Conservation (phyloP, 2,113 vertebrate species). For the Dinomys branickii region DNA sequence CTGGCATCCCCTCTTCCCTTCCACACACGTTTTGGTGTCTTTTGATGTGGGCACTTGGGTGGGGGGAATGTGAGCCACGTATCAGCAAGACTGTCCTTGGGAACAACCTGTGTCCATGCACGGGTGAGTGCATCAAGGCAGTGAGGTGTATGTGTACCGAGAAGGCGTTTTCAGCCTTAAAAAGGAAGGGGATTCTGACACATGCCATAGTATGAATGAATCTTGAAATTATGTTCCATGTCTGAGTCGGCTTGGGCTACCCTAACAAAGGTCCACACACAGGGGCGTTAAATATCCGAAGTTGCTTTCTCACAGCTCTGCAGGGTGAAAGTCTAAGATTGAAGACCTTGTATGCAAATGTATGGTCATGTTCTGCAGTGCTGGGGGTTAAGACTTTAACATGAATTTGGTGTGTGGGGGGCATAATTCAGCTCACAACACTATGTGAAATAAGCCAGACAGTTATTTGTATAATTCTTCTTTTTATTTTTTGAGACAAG, state of each 20-base stretch:
- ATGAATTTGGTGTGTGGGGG: neutral
- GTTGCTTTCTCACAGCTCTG: neutral
- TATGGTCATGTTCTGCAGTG: neutral
- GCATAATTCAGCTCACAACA: neutral
- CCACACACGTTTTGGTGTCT: rapidly evolving
- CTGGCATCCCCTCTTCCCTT: neutral
- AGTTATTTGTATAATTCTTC: neutral
- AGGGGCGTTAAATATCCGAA: too few species aligned
- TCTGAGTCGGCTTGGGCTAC: neutral
- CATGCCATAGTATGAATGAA: rapidly evolving
- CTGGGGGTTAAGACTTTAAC: neutral
- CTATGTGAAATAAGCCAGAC: neutral
- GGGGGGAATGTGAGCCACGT: neutral
- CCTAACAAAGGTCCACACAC: neutral
- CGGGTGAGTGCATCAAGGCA: rapidly evolving
- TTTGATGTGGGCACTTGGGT: too few species aligned
- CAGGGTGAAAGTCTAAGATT: too few species aligned
- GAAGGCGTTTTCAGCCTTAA: neutral
- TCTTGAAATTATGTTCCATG: too few species aligned
- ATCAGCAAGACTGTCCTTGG: neutral
- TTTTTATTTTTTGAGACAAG: neutral
- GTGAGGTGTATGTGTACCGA: rapidly evolving
- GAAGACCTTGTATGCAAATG: neutral
- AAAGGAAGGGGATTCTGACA: neutral
- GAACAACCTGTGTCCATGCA: neutral